Percentiles rank a stretch among this genome's conserved stretches.
phyloP scores from a whole-genome alignment of 2,797 vertebrate genomes.

The Sylvia borin region DNA sequence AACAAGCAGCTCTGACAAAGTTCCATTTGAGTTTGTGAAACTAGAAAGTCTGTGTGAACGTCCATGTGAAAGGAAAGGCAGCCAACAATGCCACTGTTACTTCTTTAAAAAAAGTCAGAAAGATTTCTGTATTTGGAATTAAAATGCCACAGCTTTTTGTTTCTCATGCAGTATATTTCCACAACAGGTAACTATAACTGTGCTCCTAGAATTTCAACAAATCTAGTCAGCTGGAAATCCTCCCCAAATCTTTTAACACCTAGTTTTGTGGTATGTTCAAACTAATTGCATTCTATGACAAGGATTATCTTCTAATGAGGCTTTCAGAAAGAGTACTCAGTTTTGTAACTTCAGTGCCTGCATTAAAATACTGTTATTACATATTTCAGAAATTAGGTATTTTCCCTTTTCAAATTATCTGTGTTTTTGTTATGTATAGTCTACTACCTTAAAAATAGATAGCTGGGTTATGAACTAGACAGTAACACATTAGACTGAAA shows the following conservation, averaged over 20 bases:
- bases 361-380: not conserved
- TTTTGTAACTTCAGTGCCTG: not conserved
- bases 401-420: not conserved
- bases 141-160: not conserved
- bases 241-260: not conserved
- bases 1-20: not conserved
- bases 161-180: not conserved
- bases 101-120: not conserved
- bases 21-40: not conserved
- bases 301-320: not conserved
- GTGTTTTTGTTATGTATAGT: not conserved
- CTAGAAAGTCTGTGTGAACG: not conserved
- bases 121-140: not conserved
- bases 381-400: not conserved
- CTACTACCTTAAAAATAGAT: not conserved
- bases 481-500: not conserved
- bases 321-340: not conserved
- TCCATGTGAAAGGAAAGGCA: not conserved
- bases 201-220: not conserved
- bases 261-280: not conserved
- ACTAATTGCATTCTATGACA: not conserved
- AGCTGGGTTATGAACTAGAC: not conserved
- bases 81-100: not conserved
- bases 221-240: not conserved
- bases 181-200: not conserved